These are phyloP conservation scores for Cyanoderma ruficeps DNA, from an alignment of 2,113 vertebrate genomes.

Conservation along the genomic window DNA sequence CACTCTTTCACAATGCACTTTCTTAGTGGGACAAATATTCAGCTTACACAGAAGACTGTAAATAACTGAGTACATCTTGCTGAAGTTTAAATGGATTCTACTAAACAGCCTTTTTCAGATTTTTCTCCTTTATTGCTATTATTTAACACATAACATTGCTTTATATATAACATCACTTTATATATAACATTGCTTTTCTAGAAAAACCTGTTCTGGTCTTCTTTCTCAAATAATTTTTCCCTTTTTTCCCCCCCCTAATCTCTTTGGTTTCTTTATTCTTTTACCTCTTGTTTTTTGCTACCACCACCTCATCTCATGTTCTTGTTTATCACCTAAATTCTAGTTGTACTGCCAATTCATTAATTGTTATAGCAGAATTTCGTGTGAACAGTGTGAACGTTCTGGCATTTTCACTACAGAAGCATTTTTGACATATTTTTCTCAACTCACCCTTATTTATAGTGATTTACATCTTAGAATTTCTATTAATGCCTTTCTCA, in stretches of 20 bases:
- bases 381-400: background rate
- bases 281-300: background rate
- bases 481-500: background rate
- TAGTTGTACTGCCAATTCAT: no score
- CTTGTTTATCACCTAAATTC: background rate
- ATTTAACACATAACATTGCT: background rate
- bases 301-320: rapidly evolving
- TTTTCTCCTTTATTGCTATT: background rate
- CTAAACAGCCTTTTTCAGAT: background rate
- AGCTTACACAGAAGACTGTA: background rate
- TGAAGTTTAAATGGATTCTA: background rate
- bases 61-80: background rate
- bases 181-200: background rate
- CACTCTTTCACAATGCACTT: background rate
- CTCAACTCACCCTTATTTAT: background rate
- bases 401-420: background rate
- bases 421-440: background rate
- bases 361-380: background rate
- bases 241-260: background rate
- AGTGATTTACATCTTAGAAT: background rate
- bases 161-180: background rate
- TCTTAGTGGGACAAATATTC: background rate
- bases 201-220: background rate
- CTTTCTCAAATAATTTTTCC: background rate
- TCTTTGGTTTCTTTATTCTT: background rate